Evolutionary conservation across 2,797 vertebrate genomes (phyloP).

Genomic region (Staurois parvus): DNA sequence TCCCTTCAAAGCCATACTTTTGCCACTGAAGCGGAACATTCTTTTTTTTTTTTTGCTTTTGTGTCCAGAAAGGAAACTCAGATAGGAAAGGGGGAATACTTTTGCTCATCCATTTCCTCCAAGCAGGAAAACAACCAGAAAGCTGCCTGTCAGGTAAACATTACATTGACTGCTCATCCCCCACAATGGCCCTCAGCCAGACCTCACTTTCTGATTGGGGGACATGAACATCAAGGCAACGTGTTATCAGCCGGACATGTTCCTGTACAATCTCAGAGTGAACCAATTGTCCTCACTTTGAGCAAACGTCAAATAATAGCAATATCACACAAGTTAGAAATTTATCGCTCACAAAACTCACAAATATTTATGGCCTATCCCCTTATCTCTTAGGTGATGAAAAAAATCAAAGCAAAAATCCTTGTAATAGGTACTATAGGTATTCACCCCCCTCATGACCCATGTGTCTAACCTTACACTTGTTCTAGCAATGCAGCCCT

Average conservation of each 20-base stretch:
- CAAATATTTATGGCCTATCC: too few species aligned
- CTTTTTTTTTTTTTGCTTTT: neutral
- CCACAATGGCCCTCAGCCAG: neutral
- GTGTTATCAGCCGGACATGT: neutral
- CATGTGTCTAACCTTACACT: too few species aligned
- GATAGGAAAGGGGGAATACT: neutral
- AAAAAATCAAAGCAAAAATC: too few species aligned
- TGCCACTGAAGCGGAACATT: too few species aligned
- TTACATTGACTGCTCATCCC: neutral
- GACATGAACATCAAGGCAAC: neutral
- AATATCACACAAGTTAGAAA: too few species aligned
- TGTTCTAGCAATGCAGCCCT: too few species aligned
- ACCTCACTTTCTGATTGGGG: neutral
- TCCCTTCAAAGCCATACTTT: neutral
- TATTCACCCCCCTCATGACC: too few species aligned
- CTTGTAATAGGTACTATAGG: too few species aligned
- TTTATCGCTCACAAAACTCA: too few species aligned
- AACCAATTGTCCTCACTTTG: too few species aligned
- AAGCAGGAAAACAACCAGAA: neutral
- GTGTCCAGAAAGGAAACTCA: neutral
- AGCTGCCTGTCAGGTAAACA: neutral
- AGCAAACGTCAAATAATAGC: too few species aligned
- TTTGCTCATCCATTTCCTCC: neutral
- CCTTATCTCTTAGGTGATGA: too few species aligned
- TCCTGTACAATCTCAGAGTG: neutral